Conservation (phyloP, 1,140 invertebrate species). For the Euwallacea fornicatus region DNA sequence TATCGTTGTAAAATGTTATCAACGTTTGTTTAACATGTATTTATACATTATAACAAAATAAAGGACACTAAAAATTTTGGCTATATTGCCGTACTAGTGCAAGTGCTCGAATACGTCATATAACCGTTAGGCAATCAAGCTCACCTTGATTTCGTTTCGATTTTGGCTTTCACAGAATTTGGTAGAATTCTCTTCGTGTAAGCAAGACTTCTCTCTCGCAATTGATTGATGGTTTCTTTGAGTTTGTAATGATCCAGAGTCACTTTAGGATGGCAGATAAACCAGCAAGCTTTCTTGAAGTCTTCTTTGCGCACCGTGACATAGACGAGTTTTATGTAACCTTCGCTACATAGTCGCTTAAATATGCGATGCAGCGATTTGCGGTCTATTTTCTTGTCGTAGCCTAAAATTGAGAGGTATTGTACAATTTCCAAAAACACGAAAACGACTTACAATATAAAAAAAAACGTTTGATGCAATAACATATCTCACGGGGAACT, state of each 20-base stretch:
- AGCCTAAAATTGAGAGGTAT: slow-evolving; percentile 48
- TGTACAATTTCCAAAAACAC: slow-evolving; percentile 46
- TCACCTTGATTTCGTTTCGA: background rate
- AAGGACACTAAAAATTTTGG: too few species aligned
- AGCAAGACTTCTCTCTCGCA: slow-evolving; percentile 52
- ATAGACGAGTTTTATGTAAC: slow-evolving; percentile 63
- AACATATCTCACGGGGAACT: too few species aligned
- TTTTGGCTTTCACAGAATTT: background rate
- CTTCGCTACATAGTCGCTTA: slow-evolving; percentile 59
- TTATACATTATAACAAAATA: too few species aligned
- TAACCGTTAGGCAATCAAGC: too few species aligned
- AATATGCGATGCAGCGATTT: slow-evolving; percentile 64
- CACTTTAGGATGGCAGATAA: slow-evolving; percentile 63
- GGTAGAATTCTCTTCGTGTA: background rate
- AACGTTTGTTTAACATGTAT: too few species aligned
- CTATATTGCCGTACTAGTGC: too few species aligned
- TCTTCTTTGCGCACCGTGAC: slow-evolving; percentile 57
- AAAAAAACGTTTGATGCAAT: too few species aligned
- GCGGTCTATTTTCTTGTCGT: slow-evolving; percentile 61
- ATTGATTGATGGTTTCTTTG: slow-evolving; percentile 62
- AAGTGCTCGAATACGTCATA: too few species aligned
- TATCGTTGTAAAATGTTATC: too few species aligned
- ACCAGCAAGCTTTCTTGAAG: slow-evolving; percentile 56
- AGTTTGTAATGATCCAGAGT: slow-evolving; percentile 59
- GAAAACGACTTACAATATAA: background rate